A percentile compares a stretch with the other conserved stretches of the same genome.
Evolutionary conservation across 2,113 vertebrate genomes (phyloP).

Genomic region (Macaca mulatta): DNA sequence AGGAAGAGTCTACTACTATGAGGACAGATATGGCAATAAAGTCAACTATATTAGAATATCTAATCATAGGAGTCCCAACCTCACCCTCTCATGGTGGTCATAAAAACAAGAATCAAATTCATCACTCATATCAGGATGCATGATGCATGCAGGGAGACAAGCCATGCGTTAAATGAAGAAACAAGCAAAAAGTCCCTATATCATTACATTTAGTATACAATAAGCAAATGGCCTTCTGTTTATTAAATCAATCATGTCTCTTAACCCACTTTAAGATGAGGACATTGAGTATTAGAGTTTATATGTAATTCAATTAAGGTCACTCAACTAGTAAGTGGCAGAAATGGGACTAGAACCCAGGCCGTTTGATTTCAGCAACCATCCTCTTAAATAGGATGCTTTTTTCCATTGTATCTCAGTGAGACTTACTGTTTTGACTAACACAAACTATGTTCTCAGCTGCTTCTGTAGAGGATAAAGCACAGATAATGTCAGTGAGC

Average conservation of each 20-base stretch:
- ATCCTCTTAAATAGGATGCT: background rate
- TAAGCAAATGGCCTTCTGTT: background rate
- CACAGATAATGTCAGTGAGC: conserved; percentile 57
- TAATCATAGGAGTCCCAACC: background rate
- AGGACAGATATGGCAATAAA: background rate
- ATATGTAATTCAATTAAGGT: background rate
- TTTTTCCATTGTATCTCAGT: background rate
- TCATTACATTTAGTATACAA: background rate
- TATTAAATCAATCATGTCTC: background rate
- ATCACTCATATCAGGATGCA: background rate
- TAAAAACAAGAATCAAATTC: background rate
- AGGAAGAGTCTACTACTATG: background rate
- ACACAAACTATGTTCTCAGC: background rate
- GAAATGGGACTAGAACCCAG: background rate
- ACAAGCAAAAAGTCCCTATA: background rate
- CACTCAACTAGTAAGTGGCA: background rate
- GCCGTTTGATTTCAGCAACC: background rate
- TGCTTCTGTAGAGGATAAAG: background rate
- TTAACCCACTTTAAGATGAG: conserved; percentile 1
- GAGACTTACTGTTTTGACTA: conserved; percentile 27
- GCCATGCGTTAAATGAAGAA: background rate
- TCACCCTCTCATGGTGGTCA: background rate
- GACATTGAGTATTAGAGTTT: background rate
- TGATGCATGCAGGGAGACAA: background rate
- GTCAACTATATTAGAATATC: background rate